Conservation (phyloP, 1,140 invertebrate genomes). For the Varroa destructor region DNA sequence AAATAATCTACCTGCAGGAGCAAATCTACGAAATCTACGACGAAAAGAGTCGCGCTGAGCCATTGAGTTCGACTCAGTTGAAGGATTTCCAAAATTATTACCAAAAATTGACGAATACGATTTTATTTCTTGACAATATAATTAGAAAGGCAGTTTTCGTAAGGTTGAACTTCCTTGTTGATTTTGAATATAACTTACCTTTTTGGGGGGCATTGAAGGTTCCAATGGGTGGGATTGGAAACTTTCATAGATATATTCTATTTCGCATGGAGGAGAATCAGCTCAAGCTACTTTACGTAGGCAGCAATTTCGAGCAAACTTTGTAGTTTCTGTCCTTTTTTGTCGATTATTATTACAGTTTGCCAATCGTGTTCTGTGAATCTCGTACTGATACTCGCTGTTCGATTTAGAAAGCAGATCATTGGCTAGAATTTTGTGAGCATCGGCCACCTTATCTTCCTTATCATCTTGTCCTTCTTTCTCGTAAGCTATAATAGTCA, state of each 20-base stretch:
- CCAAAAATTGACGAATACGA: background rate
- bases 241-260: too few relatives aligned
- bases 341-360: too few relatives aligned
- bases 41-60: background rate
- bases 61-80: background rate
- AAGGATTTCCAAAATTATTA: background rate
- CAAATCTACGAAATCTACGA: background rate
- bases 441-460: background rate
- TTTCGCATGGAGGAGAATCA: too few relatives aligned
- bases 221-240: too few relatives aligned
- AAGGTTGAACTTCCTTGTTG: background rate
- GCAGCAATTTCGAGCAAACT: too few relatives aligned
- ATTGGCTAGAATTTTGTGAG: background rate
- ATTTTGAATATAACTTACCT: too few relatives aligned
- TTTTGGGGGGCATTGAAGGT: too few relatives aligned
- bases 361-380: background rate
- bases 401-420: slow-evolving; percentile 4
- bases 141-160: slow-evolving; percentile 16
- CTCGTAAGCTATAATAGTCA: background rate
- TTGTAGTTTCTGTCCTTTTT: too few relatives aligned
- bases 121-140: background rate
- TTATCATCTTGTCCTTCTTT: background rate
- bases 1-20: background rate
- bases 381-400: background rate
- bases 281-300: too few relatives aligned